These are phyloP conservation scores for Tragelaphus scriptus DNA, from an alignment of 2,113 vertebrate species.

Conservation along the genomic window DNA sequence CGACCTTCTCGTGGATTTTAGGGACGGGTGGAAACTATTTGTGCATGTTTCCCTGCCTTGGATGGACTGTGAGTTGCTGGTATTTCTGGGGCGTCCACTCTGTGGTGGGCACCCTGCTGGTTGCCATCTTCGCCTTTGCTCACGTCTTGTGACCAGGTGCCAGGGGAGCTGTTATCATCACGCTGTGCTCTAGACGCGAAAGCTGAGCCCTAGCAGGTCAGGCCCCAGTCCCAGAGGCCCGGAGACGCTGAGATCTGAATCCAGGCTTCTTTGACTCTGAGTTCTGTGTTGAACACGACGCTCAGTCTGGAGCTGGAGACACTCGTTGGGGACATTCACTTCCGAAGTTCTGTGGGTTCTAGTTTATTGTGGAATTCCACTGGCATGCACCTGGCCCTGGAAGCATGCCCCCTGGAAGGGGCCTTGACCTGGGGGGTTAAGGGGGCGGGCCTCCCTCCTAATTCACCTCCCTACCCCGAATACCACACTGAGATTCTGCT, in stretches of 20 bases:
- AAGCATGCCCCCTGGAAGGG: neutral
- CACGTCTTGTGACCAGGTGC: rapidly evolving
- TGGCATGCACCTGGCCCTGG: neutral
- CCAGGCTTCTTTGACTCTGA: neutral
- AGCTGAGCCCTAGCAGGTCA: rapidly evolving
- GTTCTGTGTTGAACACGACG: rapidly evolving
- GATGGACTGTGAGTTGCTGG: rapidly evolving
- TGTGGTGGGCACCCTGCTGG: neutral
- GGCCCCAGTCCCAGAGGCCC: rapidly evolving
- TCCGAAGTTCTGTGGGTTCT: neutral
- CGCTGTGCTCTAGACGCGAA: neutral
- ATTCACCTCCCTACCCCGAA: neutral
- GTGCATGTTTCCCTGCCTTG: neutral
- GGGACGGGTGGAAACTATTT: neutral
- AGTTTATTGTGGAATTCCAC: neutral
- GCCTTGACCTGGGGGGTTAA: neutral
- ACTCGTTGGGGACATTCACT: rapidly evolving
- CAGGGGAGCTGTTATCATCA: neutral
- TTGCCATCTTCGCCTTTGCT: rapidly evolving
- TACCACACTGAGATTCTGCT: neutral
- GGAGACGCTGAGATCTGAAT: rapidly evolving
- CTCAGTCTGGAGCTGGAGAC: neutral
- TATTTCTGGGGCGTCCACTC: neutral
- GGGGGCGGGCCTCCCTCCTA: rapidly evolving
- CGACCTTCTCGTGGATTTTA: neutral